phyloP scores from a whole-genome alignment of 2,888 invertebrate species.

The Synanthedon andrenaeformis region DNA sequence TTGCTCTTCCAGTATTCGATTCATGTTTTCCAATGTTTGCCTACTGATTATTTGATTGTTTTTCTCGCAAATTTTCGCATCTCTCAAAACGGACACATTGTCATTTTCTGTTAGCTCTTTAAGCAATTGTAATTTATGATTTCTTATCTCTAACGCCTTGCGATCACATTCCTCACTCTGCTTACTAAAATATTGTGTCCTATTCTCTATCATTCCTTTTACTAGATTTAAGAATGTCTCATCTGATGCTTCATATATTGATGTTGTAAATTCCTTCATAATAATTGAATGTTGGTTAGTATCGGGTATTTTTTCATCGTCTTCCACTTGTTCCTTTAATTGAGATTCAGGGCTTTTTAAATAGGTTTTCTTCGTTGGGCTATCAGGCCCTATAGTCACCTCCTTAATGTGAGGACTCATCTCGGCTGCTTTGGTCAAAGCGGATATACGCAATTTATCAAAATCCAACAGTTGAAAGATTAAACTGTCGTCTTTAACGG shows the following conservation, averaged over 20 bases:
- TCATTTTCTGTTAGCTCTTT: conserved; percentile 63
- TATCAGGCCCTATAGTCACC: conserved; percentile 66
- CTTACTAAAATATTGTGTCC: conserved; percentile 35
- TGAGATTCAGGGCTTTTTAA: conserved; percentile 14
- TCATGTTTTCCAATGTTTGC: conserved; percentile 58
- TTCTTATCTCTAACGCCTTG: conserved; percentile 51
- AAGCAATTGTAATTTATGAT: conserved; percentile 44
- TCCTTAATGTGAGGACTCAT: conserved; percentile 62
- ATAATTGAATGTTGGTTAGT: conserved; percentile 43
- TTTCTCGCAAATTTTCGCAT: conserved; percentile 61
- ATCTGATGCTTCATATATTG: conserved; percentile 35
- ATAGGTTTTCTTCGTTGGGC: conserved; percentile 17
- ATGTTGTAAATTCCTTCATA: conserved; percentile 40
- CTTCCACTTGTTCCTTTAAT: conserved; percentile 17
- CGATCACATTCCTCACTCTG: conserved; percentile 45
- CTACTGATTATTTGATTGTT: conserved; percentile 52
- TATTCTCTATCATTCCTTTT: conserved; percentile 44
- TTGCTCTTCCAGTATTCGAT: conserved; percentile 62
- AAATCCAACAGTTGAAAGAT: conserved; percentile 33
- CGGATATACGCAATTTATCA: conserved; percentile 69
- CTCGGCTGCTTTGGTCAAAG: conserved; percentile 68
- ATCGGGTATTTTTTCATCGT: conserved; percentile 31
- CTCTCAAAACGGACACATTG: conserved; percentile 48
- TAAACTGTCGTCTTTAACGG: neutral
- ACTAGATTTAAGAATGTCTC: conserved; percentile 37